Conservation (phyloP, 2,797 vertebrate species). For the Notamacropus eugenii region DNA sequence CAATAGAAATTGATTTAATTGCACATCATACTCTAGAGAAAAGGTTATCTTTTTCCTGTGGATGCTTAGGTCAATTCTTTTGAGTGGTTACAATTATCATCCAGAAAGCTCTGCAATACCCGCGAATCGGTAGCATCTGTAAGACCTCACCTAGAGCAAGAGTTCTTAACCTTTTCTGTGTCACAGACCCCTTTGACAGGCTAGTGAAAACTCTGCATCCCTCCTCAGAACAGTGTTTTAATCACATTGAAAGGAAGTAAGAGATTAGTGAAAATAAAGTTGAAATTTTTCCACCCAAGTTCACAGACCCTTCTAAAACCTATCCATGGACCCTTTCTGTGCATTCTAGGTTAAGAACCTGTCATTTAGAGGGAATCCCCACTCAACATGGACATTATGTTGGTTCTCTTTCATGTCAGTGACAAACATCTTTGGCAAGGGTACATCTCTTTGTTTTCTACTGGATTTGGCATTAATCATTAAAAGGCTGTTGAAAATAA, state of each 20-base stretch:
- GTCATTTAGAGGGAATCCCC: background rate
- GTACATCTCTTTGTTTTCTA: background rate
- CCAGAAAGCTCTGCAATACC: background rate
- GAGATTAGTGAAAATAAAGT: background rate
- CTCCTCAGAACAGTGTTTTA: background rate
- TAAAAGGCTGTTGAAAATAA: background rate
- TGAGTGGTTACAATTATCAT: background rate
- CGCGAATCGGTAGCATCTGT: background rate
- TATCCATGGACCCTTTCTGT: background rate
- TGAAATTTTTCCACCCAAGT: background rate
- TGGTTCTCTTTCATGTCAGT: background rate
- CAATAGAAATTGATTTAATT: background rate
- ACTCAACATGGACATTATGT: background rate
- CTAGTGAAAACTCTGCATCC: background rate
- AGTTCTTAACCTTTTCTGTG: background rate
- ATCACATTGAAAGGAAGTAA: background rate
- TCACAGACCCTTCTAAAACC: background rate
- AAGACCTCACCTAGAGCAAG: background rate
- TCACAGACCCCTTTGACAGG: background rate
- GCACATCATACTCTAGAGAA: background rate
- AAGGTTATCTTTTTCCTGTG: background rate
- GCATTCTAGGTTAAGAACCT: background rate
- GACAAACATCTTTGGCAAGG: background rate
- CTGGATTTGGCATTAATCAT: background rate
- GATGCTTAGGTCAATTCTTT: background rate